These are phyloP conservation scores for Beaufortia kweichowensis DNA, from an alignment of 2,113 vertebrate genomes.

Conservation along the genomic window DNA sequence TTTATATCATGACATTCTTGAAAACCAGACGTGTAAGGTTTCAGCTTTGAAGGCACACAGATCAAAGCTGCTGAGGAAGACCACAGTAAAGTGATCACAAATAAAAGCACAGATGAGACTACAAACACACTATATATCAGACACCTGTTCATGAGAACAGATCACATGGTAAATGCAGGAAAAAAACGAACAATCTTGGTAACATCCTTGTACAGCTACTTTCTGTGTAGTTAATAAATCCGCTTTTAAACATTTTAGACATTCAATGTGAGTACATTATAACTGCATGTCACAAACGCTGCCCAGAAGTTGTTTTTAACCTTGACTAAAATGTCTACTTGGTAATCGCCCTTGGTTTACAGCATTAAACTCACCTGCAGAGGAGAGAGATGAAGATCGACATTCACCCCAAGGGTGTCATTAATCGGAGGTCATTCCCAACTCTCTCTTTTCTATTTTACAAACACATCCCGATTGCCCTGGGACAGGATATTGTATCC, in stretches of 20 bases:
- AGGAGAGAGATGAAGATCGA: background rate
- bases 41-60: slow-evolving; percentile 35
- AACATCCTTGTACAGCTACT: background rate
- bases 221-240: background rate
- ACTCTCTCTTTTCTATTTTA: background rate
- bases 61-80: slow-evolving; percentile 36
- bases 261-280: too few relatives aligned
- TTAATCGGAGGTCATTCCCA: background rate
- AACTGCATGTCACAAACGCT: too few relatives aligned
- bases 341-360: background rate
- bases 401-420: background rate
- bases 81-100: slow-evolving; percentile 16
- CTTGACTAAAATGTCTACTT: too few relatives aligned
- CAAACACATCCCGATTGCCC: background rate
- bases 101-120: slow-evolving; percentile 19
- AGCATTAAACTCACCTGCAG: background rate
- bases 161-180: background rate
- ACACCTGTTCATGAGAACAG: background rate
- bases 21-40: slow-evolving; percentile 35
- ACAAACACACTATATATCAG: background rate
- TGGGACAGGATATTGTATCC: background rate
- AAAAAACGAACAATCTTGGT: background rate
- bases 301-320: background rate
- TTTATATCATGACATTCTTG: slow-evolving; percentile 9
- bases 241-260: too few relatives aligned